These are phyloP conservation scores for Sardinella longiceps DNA, from an alignment of 2,797 vertebrate species.

Conservation along the genomic window DNA sequence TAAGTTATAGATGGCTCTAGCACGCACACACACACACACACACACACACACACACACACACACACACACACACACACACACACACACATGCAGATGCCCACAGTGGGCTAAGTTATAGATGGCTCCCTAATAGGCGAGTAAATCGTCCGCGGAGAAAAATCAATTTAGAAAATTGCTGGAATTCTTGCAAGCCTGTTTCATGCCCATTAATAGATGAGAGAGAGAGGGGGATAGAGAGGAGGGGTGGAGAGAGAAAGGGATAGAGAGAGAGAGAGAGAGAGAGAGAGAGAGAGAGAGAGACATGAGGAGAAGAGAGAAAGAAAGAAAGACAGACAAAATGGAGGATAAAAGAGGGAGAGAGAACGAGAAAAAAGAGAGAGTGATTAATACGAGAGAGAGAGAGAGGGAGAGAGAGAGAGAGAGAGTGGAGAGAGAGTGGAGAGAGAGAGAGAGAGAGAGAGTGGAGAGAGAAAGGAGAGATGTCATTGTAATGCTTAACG, in stretches of 20 bases:
- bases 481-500: neutral
- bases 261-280: neutral
- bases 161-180: slow-evolving; percentile 77
- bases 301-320: neutral
- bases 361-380: slow-evolving; percentile 25
- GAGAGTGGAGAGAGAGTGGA: neutral
- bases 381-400: neutral
- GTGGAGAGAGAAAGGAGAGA: neutral
- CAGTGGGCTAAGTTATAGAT: slow-evolving; percentile 67
- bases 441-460: neutral
- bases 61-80: slow-evolving; percentile 48
- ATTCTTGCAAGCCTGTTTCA: slow-evolving; percentile 70
- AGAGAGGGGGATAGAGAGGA: neutral
- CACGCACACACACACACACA: neutral
- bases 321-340: neutral
- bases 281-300: neutral
- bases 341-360: too few species aligned
- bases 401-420: neutral
- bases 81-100: too few species aligned
- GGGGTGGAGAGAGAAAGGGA: too few species aligned
- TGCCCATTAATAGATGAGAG: slow-evolving; percentile 71
- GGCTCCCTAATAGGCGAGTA: slow-evolving; percentile 64
- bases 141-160: slow-evolving; percentile 75
- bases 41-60: neutral
- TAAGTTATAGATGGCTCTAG: neutral